Base-by-base conservation (phyloP, 2,888 invertebrate species). In the Liposcelis brunnea region DNA sequence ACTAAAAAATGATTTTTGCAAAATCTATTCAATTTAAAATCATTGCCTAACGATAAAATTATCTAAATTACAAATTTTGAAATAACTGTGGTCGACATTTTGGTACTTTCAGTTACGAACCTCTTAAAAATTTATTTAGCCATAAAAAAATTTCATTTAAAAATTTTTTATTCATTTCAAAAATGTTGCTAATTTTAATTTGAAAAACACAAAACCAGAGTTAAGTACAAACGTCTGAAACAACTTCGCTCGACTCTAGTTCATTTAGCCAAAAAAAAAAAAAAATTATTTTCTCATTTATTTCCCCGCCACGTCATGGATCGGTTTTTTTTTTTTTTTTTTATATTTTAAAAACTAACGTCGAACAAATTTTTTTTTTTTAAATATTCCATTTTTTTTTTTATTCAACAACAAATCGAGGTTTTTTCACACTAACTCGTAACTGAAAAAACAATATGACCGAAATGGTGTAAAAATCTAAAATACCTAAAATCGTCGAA, bases 181-280 rank as follows among this genome's bases (percentile, higher is more conserved):
- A 40, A 21, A 19, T 40, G 40, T 40, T 40, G 40, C 40, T 40
- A 40, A 40, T 40, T 40, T 40, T 40, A 15, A 12, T 40, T 40
- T 40, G 6, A 11, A 19, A 40, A 16, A 40, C 40, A 40, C 26
- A 26, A 26, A 40, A 40, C 19, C 40, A 40, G 40, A 21, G 19
- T 18, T 40, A 40, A 40, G 40, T 40, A 40, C 40, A 40, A 26
- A 26, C 26, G 26, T 26, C 26, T 26, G 8, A 26, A 26, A 26
- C 26, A 26, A 26, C 8, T 26, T 26, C 8, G 26, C 26, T 26
- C 26, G 26, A 26, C 26, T 8, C 26, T 26, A 26, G 26, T 26
- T 26, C 8, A 6, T 26, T 26, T 26, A 26, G 8, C 4, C 4
- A 26, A 4, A 26, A 26, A 26, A 26, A 26, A 26, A 26, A 26